Percentiles rank a stretch among this genome's conserved stretches.
These are phyloP conservation scores for Papilio demoleus DNA, from an alignment of 2,888 invertebrate genomes.

Conservation along the genomic window DNA sequence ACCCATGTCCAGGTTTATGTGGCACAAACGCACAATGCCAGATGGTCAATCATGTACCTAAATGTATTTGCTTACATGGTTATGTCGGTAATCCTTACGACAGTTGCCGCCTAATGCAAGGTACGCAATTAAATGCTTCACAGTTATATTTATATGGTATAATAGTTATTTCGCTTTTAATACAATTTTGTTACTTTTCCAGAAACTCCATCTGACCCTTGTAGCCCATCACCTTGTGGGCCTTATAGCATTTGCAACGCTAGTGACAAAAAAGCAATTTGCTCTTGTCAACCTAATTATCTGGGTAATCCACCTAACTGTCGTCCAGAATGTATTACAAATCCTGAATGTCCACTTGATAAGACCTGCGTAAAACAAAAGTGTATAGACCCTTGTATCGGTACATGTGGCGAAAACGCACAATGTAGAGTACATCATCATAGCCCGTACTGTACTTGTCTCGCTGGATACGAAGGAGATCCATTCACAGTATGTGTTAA, in stretches of 20 bases:
- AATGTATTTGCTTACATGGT: slow-evolving; percentile 87
- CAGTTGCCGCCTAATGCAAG: slow-evolving; percentile 66
- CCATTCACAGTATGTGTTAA: slow-evolving; percentile 84
- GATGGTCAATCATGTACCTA: slow-evolving; percentile 89
- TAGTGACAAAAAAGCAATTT: slow-evolving; percentile 85
- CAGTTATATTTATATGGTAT: slow-evolving; percentile 8
- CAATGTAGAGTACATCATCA: slow-evolving; percentile 88
- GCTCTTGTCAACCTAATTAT: slow-evolving; percentile 87
- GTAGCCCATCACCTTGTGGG: slow-evolving; percentile 91
- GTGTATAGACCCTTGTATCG: slow-evolving; percentile 92
- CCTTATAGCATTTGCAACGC: slow-evolving; percentile 88
- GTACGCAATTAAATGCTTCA: slow-evolving; percentile 51
- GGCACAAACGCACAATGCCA: slow-evolving; percentile 89
- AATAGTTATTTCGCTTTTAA: slow-evolving; percentile 26
- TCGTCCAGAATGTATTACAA: slow-evolving; percentile 90
- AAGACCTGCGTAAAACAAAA: slow-evolving; percentile 90
- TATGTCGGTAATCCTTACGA: slow-evolving; percentile 89
- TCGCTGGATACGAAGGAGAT: slow-evolving; percentile 89
- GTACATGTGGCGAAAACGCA: slow-evolving; percentile 87
- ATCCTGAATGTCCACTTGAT: slow-evolving; percentile 90
- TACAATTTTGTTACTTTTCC: slow-evolving; percentile 49
- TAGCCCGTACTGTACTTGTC: slow-evolving; percentile 89
- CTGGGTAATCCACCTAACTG: slow-evolving; percentile 90
- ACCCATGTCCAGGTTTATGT: slow-evolving; percentile 90
- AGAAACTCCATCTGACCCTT: slow-evolving; percentile 84